Conservation (phyloP, 2,113 vertebrate genomes). For the Phylloscopus trochilus region DNA sequence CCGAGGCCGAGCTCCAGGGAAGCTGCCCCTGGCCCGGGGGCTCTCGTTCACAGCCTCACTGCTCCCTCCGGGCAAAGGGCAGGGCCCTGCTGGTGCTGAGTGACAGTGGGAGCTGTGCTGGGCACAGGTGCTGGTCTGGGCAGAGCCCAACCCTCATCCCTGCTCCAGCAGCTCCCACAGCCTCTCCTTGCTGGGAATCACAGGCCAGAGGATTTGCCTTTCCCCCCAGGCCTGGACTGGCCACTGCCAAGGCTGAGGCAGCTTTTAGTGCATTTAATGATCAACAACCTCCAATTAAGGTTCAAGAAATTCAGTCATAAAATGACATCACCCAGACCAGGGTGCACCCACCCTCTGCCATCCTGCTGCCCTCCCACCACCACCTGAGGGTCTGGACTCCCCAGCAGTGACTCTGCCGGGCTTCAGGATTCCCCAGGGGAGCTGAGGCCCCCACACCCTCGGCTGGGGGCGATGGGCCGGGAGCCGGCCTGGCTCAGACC, state of each 20-base stretch:
- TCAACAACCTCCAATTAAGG: not conserved
- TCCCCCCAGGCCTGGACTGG: accelerated
- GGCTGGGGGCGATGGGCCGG: accelerated
- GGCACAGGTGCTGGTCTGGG: not conserved
- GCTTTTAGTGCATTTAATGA: not conserved
- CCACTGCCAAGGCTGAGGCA: not conserved
- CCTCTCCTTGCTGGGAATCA: not conserved
- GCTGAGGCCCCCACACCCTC: accelerated
- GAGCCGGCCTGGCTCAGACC: accelerated
- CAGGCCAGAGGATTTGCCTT: not conserved
- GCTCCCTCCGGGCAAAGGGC: not conserved
- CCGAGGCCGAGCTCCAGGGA: not conserved
- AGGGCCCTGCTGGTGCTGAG: not conserved
- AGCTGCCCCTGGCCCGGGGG: not conserved
- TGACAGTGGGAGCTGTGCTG: not conserved
- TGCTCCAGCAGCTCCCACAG: not conserved
- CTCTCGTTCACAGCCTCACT: not conserved
- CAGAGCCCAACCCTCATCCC: not conserved
- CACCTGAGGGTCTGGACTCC: not conserved
- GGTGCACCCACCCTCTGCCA: accelerated
- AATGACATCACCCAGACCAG: accelerated
- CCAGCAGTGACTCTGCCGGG: accelerated
- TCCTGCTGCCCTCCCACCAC: not conserved
- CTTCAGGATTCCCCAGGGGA: accelerated
- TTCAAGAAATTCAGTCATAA: not conserved